Evolutionary conservation across 2,113 vertebrate species (phyloP), one percentile per base, ranked within the genome.

Genomic region (Morone chrysops): DNA sequence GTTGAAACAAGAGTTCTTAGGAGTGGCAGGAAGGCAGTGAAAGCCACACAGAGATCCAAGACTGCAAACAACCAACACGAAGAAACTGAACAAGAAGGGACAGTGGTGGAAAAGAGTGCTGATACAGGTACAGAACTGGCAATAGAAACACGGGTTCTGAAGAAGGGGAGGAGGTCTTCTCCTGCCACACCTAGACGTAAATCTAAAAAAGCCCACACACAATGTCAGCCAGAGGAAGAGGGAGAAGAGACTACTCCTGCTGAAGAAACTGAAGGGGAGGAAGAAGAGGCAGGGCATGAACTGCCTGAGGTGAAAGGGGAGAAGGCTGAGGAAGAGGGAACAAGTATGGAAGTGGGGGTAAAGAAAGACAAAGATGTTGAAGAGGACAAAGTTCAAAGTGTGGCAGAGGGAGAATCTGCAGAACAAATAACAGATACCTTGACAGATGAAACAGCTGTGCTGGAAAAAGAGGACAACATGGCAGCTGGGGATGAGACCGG

Each of bases 181-280:
- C 25, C 50, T 53, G 18, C n/a, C 3, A 10, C 45, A 53, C 6
- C 51, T 31, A 51, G n/a, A 61, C 36, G 22, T 10, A 84, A 63
- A 80, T 84, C 72, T 8, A 89, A 87, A 75, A 84, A 70, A 62
- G 25, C 56, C 8, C 3, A 61, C 1, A 90, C 66, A 79, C 84
- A 70, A 61, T 10, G 6, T 79, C 6, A 66, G 22, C n/a, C 38
- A 5, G 50, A 86, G 45, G 50, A 75, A 36, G 66, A 70, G 36
- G 40, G 1, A 10, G 47, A 80, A 48, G 25, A 69, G 22, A 47
- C 7, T 12, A 4, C 8, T 18, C 7, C 41, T 10, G 41, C 59
- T 51, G 40, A 38, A 25, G 74, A 63, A n/a, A 61, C 9, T 4
- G 40, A 45, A 53, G n/a, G 1, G 13, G 70, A 73, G 22, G 17